A percentile compares a stretch with the other conserved stretches of the same genome.
Conservation (phyloP, 2,113 vertebrate species). For the Pipa parva region DNA sequence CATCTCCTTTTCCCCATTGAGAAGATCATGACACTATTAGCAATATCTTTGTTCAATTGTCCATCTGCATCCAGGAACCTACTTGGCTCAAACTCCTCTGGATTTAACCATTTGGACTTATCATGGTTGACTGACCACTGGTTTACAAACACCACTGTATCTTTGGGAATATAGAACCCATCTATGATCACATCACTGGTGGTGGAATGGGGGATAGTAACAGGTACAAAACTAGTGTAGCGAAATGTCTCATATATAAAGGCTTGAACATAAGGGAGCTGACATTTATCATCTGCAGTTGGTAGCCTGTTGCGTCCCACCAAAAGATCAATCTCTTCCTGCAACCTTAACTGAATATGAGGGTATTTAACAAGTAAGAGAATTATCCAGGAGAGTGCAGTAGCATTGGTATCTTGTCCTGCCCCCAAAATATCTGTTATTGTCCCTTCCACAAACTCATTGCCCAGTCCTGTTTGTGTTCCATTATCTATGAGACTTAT, state of each 20-base stretch:
- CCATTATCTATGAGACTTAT: constrained; percentile 64
- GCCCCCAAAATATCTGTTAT: constrained; percentile 77
- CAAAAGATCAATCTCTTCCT: constrained; percentile 69
- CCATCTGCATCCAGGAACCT: constrained; percentile 67
- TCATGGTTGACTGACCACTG: constrained; percentile 87
- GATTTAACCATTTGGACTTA: constrained; percentile 69
- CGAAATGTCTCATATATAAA: constrained; percentile 79
- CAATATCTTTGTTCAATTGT: constrained; percentile 60
- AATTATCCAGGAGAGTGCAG: constrained; percentile 69
- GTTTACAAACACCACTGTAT: constrained; percentile 81
- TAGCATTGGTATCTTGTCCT: constrained; percentile 77
- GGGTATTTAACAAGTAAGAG: constrained; percentile 73
- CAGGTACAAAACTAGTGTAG: constrained; percentile 79
- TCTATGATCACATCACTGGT: constrained; percentile 71
- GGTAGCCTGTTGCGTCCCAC: constrained; percentile 71
- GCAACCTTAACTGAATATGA: constrained; percentile 63
- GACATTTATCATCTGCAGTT: constrained; percentile 57
- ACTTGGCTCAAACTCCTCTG: constrained; percentile 67
- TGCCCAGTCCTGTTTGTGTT: constrained; percentile 50
- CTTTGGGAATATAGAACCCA: constrained; percentile 74
- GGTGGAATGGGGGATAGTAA: constrained; percentile 83
- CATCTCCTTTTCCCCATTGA: constrained; percentile 76
- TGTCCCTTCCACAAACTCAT: constrained; percentile 68
- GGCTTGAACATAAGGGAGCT: constrained; percentile 69
- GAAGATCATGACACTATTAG: constrained; percentile 73